Evolutionary conservation across 2,888 invertebrate species (phyloP).

Genomic region (Caenorhabditis zanzibari): DNA sequence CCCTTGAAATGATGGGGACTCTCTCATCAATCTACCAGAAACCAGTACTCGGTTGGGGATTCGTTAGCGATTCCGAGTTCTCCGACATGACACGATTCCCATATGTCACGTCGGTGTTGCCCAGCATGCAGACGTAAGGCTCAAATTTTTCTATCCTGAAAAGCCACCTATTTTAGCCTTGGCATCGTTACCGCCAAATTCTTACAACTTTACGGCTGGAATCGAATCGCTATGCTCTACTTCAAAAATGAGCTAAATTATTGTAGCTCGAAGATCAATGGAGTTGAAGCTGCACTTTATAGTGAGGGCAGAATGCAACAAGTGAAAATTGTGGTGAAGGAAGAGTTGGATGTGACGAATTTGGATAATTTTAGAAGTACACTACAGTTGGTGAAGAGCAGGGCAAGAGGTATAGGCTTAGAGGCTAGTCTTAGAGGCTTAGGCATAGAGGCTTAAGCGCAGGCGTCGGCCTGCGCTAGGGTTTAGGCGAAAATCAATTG

Average conservation of each 20-base stretch:
- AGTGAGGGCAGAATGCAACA: constrained; percentile 9
- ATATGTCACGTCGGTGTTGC: constrained; percentile 51
- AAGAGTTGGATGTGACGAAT: constrained; percentile 15
- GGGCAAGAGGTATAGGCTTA: constrained; percentile 28
- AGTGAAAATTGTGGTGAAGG: constrained; percentile 49
- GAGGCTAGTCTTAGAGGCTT: no score
- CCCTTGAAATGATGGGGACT: constrained; percentile 62
- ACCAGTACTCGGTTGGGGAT: constrained; percentile 68
- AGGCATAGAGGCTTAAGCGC: no score
- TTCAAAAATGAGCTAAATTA: constrained; percentile 52
- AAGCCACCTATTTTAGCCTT: constrained; percentile 61
- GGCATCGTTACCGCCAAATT: constrained; percentile 51
- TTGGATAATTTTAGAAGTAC: not conserved
- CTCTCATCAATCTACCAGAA: constrained; percentile 65
- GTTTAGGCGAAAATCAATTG: no score
- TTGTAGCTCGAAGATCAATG: constrained; percentile 56
- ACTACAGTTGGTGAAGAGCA: constrained; percentile 26
- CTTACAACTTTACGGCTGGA: constrained; percentile 56
- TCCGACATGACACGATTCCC: constrained; percentile 59
- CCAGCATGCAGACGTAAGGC: constrained; percentile 52
- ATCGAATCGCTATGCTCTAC: constrained; percentile 60
- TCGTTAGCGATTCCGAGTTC: constrained; percentile 54
- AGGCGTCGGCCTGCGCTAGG: no score
- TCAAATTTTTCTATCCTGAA: no score
- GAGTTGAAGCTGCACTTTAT: constrained; percentile 52